Evolutionary conservation across 2,888 invertebrate species (phyloP), one percentile per base, ranked within the genome.

Genomic region (Parnassius glacialis): DNA sequence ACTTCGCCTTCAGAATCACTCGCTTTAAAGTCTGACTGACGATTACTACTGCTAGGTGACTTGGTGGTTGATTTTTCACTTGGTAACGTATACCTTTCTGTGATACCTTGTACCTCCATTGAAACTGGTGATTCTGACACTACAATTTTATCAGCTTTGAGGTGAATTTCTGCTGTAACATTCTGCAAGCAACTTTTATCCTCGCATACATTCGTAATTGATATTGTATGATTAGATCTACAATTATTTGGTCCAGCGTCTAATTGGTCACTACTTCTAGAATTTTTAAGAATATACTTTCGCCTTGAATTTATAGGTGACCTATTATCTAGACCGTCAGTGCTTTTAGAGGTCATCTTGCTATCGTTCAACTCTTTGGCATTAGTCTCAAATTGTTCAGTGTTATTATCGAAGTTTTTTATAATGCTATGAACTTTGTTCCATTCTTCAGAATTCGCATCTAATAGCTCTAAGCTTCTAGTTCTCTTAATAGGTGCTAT

Each of bases 401-500:
- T 68, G 66, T 85, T 85, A 69, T 84, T 78, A 68, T 91, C 89
- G 67, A 87, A 91, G 59, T 75, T 84, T 61, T 80, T 84, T 65
- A 87, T 84, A 56, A 89, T 81, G 57, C 70, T 75, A 68, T 87
- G 82, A 0, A 87, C 90, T 77, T 78, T 83, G 58, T 85, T 87
- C 92, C 89, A 91, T 67, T 88, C 86, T 68, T 84, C 87, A 10
- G 83, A 80, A 52, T 86, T 84, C 44, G 83, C 89, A 72, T 94
- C 94, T 45, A 95, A 75, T 65, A 96, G 79, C 76, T 96, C 96
- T 70, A 96, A 84, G 68, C 96, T 96, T 68, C 94, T 93, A 1
- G 95, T 95, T 57, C 96, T 87, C 52, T 94, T 93, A 44, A 95
- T 77, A 1, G 93, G 93, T 44, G 93, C 92, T 64, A 93, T 92